Conservation (phyloP, 2,797 vertebrate species). For the Champsocephalus esox region DNA sequence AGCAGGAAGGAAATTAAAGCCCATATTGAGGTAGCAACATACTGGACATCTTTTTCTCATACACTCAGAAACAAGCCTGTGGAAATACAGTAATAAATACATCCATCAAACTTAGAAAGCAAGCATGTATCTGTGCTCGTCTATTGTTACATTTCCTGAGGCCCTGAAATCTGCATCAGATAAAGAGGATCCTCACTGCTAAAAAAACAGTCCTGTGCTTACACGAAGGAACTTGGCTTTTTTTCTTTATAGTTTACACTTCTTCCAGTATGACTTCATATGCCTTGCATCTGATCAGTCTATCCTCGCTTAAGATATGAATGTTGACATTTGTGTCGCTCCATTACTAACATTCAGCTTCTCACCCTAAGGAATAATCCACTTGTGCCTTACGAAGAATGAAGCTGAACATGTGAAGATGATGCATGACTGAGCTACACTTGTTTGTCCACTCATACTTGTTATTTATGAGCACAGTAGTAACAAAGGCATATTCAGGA, state of each 20-base stretch:
- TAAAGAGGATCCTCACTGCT: slow-evolving; percentile 64
- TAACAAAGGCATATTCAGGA: slow-evolving; percentile 7
- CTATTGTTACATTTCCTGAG: slow-evolving; percentile 38
- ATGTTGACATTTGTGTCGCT: slow-evolving; percentile 65
- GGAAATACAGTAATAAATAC: slow-evolving; percentile 14
- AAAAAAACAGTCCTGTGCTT: slow-evolving; percentile 17
- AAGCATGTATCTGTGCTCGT: slow-evolving; percentile 59
- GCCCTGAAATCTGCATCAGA: slow-evolving; percentile 81
- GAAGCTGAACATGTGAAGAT: slow-evolving; percentile 75
- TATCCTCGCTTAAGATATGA: slow-evolving; percentile 55
- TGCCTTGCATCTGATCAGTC: slow-evolving; percentile 61
- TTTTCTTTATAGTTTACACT: slow-evolving; percentile 41
- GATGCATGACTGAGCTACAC: slow-evolving; percentile 56
- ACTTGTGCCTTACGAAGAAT: slow-evolving; percentile 93
- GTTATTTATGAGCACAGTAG: slow-evolving; percentile 62
- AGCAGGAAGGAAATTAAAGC: slow-evolving; percentile 44
- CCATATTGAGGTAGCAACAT: slow-evolving; percentile 37
- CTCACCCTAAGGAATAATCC: slow-evolving; percentile 91
- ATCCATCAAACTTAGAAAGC: slow-evolving; percentile 51
- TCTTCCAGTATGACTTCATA: slow-evolving; percentile 47
- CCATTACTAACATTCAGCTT: slow-evolving; percentile 82
- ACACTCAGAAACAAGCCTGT: slow-evolving; percentile 6
- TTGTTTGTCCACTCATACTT: slow-evolving; percentile 33
- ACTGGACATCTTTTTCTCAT: slow-evolving; percentile 13
- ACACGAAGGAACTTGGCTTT: slow-evolving; percentile 56